phyloP scores from a whole-genome alignment of 2,888 invertebrate species.

The Stenolophus ochropezus region DNA sequence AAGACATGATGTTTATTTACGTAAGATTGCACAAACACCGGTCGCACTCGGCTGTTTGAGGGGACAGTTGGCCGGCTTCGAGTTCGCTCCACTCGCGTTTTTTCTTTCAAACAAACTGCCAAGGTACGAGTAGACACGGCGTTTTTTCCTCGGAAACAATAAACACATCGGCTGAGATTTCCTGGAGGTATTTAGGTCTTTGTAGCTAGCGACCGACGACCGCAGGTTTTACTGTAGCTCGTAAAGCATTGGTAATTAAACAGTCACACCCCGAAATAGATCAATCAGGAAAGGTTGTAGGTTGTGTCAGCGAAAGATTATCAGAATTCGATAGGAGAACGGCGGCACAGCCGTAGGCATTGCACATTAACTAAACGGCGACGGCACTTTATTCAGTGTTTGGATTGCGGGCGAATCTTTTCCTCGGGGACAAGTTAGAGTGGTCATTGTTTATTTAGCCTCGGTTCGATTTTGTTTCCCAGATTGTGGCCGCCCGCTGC shows the following conservation, averaged over 20 bases:
- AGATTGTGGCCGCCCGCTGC: constrained; percentile 58
- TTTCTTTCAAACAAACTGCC: constrained; percentile 68
- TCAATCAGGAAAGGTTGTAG: constrained; percentile 17
- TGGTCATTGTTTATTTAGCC: constrained; percentile 69
- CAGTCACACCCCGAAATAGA: constrained; percentile 39
- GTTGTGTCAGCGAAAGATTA: constrained; percentile 29
- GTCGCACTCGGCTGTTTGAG: background rate
- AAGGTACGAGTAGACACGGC: constrained; percentile 60
- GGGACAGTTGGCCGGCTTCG: constrained; percentile 67
- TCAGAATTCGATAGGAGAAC: constrained; percentile 31
- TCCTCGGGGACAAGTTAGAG: constrained; percentile 68
- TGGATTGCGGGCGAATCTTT: constrained; percentile 66
- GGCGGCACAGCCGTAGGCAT: constrained; percentile 61
- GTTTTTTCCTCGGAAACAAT: no score
- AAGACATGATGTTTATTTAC: constrained; percentile 59
- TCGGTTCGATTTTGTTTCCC: constrained; percentile 59
- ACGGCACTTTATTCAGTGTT: constrained; percentile 63
- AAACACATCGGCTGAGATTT: background rate
- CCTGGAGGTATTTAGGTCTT: constrained; percentile 16
- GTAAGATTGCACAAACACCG: constrained; percentile 60
- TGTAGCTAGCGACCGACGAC: background rate
- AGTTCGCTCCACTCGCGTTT: constrained; percentile 65
- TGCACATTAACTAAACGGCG: constrained; percentile 57
- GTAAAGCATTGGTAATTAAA: constrained; percentile 40
- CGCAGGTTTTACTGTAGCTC: constrained; percentile 3